A percentile compares a stretch with the other conserved stretches of the same genome.
Evolutionary conservation across 2,797 vertebrate genomes (phyloP).

Genomic region (Lepilemur septentrionalis): DNA sequence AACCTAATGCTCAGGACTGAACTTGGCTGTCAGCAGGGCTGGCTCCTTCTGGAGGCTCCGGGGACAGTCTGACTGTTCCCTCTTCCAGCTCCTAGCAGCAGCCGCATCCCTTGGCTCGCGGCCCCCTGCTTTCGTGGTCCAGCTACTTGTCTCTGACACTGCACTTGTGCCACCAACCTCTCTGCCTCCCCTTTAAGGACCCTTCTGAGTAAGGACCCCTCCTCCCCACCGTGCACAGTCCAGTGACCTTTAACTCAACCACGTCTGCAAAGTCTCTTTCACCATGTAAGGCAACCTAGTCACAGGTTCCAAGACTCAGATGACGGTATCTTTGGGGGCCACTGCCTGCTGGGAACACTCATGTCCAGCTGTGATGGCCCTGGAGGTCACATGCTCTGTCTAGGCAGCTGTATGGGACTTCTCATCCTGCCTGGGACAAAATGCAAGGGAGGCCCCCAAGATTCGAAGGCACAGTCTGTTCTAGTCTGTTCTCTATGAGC

Average conservation of each 20-base stretch:
- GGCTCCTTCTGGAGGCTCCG: too few species aligned
- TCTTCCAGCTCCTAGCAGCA: neutral
- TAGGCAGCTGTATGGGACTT: neutral
- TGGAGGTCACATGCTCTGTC: neutral
- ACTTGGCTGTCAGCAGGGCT: rapidly evolving
- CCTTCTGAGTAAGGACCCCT: neutral
- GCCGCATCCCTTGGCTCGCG: neutral
- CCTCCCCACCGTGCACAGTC: neutral
- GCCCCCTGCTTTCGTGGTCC: neutral
- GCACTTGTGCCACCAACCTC: too few species aligned
- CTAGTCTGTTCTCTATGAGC: rapidly evolving
- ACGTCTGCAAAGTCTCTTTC: neutral
- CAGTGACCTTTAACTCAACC: too few species aligned
- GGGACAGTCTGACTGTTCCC: neutral
- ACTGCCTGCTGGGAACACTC: too few species aligned
- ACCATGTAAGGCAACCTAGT: rapidly evolving
- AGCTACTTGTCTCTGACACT: neutral
- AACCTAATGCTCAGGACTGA: neutral
- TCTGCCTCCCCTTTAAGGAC: neutral
- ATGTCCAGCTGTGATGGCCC: too few species aligned
- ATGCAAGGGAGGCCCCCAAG: neutral
- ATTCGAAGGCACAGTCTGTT: neutral
- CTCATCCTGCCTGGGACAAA: neutral
- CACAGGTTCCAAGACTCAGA: too few species aligned
- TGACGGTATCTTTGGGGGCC: too few species aligned